Base-by-base conservation (phyloP, 2,888 invertebrate species). In the Dynastes maya region DNA sequence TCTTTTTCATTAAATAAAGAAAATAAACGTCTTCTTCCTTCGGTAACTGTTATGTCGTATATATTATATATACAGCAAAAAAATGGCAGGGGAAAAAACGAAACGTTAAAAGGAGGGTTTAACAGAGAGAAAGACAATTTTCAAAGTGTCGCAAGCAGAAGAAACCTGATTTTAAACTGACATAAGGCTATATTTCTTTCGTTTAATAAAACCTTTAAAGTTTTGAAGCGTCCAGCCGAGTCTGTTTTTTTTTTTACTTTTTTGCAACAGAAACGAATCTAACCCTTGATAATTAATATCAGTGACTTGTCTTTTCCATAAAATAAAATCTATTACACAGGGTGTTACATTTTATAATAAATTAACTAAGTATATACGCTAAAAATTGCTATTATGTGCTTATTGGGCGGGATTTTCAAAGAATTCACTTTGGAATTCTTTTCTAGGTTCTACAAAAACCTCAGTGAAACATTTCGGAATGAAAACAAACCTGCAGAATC, bases 61-160 rank as follows among this genome's bases (percentile, higher is more conserved):
- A 16, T 55, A 55, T 55, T 51, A 51, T 40, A 65, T 65, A 37
- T 13, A 40, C 32, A 37, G 29, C 29, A 65, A 65, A 40, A 40
- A 32, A 40, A 65, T 29, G 32, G 16, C 27, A 53, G 55, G 6
- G 13, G n/a, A 72, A 58, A 49, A 72, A 72, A n/a, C 53, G 58
- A 32, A 72, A 72, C 53, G 40, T 53, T 40, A 72, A 40, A 58
- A 72, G 58, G 51, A 51, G 13, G 70, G 51, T 51, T 72, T 72
- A 72, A 58, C 32, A 72, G 58, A 72, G 72, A 72, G 58, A 72
- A 72, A 55, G 71, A 72, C 71, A 72, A 72, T 72, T 72, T 72
- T 40, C 37, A 58, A 72, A 72, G 71, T 72, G 71, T 72, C 71
- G 58, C 53, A 55, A 72, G 71, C 71, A 72, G 71, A 58, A 51